Base-by-base conservation (phyloP, 2,888 invertebrate species). In the Epsilonema sp. region DNA sequence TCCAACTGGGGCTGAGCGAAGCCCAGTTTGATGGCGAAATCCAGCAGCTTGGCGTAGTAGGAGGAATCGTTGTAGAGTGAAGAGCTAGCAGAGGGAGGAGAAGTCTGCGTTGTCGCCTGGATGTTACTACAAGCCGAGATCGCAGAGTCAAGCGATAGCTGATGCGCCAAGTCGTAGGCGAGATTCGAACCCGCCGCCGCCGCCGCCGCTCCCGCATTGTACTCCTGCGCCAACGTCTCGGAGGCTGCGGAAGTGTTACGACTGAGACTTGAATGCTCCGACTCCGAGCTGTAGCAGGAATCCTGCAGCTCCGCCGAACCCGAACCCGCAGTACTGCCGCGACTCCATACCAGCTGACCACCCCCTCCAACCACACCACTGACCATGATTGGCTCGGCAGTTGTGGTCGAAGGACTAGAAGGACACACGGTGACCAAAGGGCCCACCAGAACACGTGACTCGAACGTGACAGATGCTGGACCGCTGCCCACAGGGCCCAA, bases 11-110 rank as follows among this genome's bases (percentile, higher is more conserved):
- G 74, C 64, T 89, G 87, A 0, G 83, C 80, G 67, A 89, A 92
- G 38, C 90, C 90, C 53, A 90, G 70, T 67, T 86, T 87, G 46
- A 86, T 73, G 1, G 84, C 87, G 65, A 87, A 89, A 67, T 89
- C 86, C 52, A 86, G 78, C 60, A 81, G 75, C 44, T 76, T 74
- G 58, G 70, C 70, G 58, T 58, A 60, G 3, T 54, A 53, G 2
- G 53, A 5, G 2, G 4, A 23, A 3, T 8, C 16, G 43, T 16
- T 20, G 19, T 21, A 21, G 21, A 11, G 20, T 8, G 43, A 36
- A 16, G 73, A 73, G 42, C 53, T 49, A 1, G 56, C 31, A n/a
- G n/a, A n/a, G n/a, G n/a, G n/a, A n/a, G n/a, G n/a, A n/a, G n/a
- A n/a, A n/a, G n/a, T n/a, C n/a, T n/a, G n/a, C n/a, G n/a, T n/a